phyloP scores from a whole-genome alignment of 2,888 invertebrate species.

The Ceriagrion tenellum region DNA sequence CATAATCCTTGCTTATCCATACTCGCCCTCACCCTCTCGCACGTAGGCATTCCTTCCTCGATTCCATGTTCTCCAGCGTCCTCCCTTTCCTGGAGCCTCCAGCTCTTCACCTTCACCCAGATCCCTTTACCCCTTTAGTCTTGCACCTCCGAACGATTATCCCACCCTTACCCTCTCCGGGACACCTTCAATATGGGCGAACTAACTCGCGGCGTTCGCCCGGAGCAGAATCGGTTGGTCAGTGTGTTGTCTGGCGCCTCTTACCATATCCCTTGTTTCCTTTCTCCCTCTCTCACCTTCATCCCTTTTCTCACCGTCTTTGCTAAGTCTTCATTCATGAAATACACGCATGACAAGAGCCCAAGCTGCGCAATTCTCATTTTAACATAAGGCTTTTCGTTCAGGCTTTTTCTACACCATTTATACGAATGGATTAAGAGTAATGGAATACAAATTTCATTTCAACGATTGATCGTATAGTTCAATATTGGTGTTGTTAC shows the following conservation, averaged over 20 bases:
- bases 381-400: too few species aligned
- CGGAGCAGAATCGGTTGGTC: neutral
- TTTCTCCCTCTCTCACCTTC: neutral
- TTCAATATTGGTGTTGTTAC: too few species aligned
- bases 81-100: too few species aligned
- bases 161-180: neutral
- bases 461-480: too few species aligned
- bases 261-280: neutral
- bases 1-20: slow-evolving; percentile 24
- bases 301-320: neutral
- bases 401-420: too few species aligned
- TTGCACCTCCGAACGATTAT: too few species aligned
- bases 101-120: too few species aligned
- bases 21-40: neutral
- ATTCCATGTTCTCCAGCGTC: neutral
- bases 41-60: neutral
- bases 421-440: too few species aligned
- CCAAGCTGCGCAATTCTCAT: neutral
- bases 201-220: neutral
- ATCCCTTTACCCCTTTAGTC: too few species aligned
- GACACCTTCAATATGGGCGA: slow-evolving; percentile 1
- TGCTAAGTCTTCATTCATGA: neutral
- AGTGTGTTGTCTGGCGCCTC: neutral
- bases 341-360: neutral
- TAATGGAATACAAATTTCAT: too few species aligned